Base-by-base conservation (phyloP, 2,113 vertebrate species). In the Dendropsophus ebraccatus region DNA sequence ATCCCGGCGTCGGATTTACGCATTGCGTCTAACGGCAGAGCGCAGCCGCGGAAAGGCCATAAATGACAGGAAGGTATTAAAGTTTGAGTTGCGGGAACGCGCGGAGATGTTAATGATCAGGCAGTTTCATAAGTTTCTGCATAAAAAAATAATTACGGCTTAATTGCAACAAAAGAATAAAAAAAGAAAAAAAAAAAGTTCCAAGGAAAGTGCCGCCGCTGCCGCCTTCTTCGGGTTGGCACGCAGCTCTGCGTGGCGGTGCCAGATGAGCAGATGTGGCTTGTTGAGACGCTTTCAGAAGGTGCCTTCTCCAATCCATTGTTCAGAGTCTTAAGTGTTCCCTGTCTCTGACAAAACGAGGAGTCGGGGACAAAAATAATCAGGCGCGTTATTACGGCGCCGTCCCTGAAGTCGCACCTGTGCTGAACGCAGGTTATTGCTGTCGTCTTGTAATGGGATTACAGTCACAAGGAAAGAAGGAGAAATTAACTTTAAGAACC, bases 221-320 rank as follows among this genome's bases (percentile, higher is more conserved):
- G 62, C 16, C 30, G 65, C 19, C 25, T 37, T 45, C 30, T 58
- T 1, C 5, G 35, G 45, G 62, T 30, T 70, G 75, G 75, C 84
- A 56, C 62, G 7, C 54, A 13, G 41, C 14, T 12, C 8, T 25
- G 77, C 35, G 23, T 72, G 69, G 67, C 65, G 47, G 62, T 28
- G 84, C 72, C 75, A 87, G 79, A 87, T 79, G 75, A 78, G 82
- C 62, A 89, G 32, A 74, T 73, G 58, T 19, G 69, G 0, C 1
- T 45, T 74, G n/a, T 14, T 73, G 47, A 21, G 49, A 52, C 49
- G 13, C 70, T 4, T 0, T 80, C 83, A 62, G 83, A 90, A 91
- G 56, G 85, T 84, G 91, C 81, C 90, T 89, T 87, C 89, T 85
- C 87, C 88, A 89, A 88, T 80, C 17, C 45, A 65, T 79, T 87